Evolutionary conservation across 2,797 vertebrate genomes (phyloP), one percentile per base, ranked within the genome.

Genomic region (Sebastes vulpes): DNA sequence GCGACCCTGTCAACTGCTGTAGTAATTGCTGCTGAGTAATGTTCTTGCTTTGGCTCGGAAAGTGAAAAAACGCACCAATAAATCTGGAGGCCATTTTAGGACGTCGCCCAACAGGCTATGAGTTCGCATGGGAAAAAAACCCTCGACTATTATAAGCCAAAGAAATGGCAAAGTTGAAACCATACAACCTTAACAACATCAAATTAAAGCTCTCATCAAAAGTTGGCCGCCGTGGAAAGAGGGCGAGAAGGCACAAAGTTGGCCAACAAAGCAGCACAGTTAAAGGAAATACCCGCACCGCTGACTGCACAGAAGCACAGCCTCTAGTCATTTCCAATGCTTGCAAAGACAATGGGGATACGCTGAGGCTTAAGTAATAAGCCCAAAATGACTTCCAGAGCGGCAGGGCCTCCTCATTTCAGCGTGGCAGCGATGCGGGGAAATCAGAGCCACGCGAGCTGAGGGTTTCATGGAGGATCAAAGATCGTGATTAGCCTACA

Each of bases 381-480:
- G 90, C 87, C 86, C 83, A 78, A 95, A 95, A 96, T 96, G 90
- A 95, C 92, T 96, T 95, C 95, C 95, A 96, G 95, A 96, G 86
- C 79, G 26, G 77, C 74, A 29, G 88, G 92, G 90, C 84, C 90
- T 92, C 84, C 80, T 85, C 87, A 68, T 90, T 90, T 93, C 68
- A 89, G 72, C 65, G 42, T 92, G 90, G 88, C 92, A 89, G 90
- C 76, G 71, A 92, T 88, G 91, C 86, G 21, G 82, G 82, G 86
- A 94, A 94, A 96, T 95, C 92, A 94, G 90, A 94, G 92, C 92
- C 93, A 95, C 90, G 88, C 89, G 91, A 95, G 87, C 70, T 35
- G 74, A 90, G 92, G 85, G 81, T 91, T 94, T 92, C 57, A 20
- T 60, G 56, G 65, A 90, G 90, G 92, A 94, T 96, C 94, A 95